Percentiles rank a stretch among this genome's conserved stretches.
phyloP scores from a whole-genome alignment of 2,113 vertebrate genomes.

The Phalacrocorax carbo region DNA sequence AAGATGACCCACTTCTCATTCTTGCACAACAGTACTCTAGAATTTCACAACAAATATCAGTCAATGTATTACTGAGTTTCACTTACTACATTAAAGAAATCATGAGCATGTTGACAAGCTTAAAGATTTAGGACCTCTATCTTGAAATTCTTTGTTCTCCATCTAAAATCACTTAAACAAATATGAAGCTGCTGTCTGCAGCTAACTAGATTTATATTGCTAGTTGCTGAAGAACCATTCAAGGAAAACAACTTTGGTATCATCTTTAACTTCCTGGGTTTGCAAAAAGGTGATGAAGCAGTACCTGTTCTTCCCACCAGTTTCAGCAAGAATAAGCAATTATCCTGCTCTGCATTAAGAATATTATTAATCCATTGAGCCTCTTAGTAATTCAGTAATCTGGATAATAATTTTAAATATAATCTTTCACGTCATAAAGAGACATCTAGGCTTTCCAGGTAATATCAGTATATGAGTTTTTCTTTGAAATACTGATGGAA shows the following conservation, averaged over 20 bases:
- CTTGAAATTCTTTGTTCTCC: constrained; percentile 28
- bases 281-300: background rate
- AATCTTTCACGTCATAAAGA: constrained; percentile 43
- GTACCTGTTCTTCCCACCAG: background rate
- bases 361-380: constrained; percentile 65
- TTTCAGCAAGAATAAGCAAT: constrained; percentile 40
- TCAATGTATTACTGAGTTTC: background rate
- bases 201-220: background rate
- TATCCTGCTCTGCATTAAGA: constrained; percentile 1
- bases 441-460: background rate
- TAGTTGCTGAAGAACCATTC: background rate
- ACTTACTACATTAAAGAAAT: background rate
- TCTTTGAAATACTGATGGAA: background rate
- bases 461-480: background rate
- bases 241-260: background rate
- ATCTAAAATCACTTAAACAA: background rate
- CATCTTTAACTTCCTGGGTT: background rate
- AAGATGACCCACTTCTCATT: background rate
- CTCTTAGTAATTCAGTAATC: constrained; percentile 48
- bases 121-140: constrained; percentile 20
- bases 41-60: background rate
- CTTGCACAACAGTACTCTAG: background rate
- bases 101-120: background rate
- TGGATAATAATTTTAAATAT: constrained; percentile 50
- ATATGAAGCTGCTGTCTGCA: background rate